A percentile compares a stretch with the other conserved stretches of the same genome.
Evolutionary conservation across 2,797 vertebrate species (phyloP).

Genomic region (Syngnathus acus): DNA sequence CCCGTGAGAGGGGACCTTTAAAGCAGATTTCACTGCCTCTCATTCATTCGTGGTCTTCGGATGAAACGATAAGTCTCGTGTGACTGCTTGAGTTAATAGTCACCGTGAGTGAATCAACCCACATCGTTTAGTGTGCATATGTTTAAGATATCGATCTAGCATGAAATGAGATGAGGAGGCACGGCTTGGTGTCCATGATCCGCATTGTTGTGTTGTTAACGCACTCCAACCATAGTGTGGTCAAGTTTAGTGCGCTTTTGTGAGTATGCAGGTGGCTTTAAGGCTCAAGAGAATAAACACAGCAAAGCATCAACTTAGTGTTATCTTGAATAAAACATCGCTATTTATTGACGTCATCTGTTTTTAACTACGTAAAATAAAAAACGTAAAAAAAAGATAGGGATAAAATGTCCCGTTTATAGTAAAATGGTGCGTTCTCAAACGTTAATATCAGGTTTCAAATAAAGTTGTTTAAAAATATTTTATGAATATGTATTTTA

Average conservation of each 20-base stretch:
- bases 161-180: slow-evolving; percentile 62
- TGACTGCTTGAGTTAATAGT: slow-evolving; percentile 60
- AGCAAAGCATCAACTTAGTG: background rate
- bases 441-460: too few relatives aligned
- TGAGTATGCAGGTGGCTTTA: slow-evolving; percentile 34
- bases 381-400: background rate
- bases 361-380: background rate
- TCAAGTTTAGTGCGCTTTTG: slow-evolving; percentile 38
- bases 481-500: slow-evolving; percentile 1
- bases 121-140: slow-evolving; percentile 40
- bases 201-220: slow-evolving; percentile 41
- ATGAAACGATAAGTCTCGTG: slow-evolving; percentile 67
- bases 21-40: slow-evolving; percentile 31
- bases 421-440: background rate
- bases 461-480: background rate
- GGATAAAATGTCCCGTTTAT: background rate
- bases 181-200: slow-evolving; percentile 46
- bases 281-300: background rate
- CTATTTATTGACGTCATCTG: background rate
- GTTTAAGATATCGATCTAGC: slow-evolving; percentile 68
- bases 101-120: slow-evolving; percentile 49
- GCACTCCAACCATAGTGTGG: slow-evolving; percentile 14
- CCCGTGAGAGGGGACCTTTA: slow-evolving; percentile 54
- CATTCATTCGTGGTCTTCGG: slow-evolving; percentile 24
- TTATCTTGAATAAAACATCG: slow-evolving; percentile 12